These are phyloP conservation scores for Plectropomus leopardus DNA, from an alignment of 2,113 vertebrate genomes.

Conservation along the genomic window DNA sequence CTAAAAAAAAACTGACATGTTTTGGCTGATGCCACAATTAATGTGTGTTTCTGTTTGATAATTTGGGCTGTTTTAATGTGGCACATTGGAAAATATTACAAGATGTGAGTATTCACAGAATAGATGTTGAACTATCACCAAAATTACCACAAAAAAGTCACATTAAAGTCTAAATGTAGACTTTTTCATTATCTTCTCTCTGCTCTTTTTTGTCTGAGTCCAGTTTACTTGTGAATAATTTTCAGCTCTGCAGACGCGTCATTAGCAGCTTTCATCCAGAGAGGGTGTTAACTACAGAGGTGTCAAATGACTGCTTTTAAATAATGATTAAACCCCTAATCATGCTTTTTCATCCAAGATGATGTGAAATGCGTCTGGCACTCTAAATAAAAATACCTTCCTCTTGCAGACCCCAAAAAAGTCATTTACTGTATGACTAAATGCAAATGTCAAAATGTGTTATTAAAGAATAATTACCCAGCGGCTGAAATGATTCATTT, in stretches of 20 bases:
- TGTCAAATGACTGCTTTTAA: constrained; percentile 29
- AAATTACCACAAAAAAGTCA: not conserved
- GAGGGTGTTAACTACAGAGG: constrained; percentile 27
- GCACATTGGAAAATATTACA: not conserved
- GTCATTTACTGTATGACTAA: constrained; percentile 19
- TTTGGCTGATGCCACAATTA: not conserved
- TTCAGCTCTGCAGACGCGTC: constrained; percentile 28
- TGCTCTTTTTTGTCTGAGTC: constrained; percentile 1
- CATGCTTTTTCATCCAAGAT: constrained; percentile 24
- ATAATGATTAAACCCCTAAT: not conserved
- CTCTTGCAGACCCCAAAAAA: not conserved
- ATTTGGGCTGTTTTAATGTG: not conserved
- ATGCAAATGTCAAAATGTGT: constrained; percentile 45
- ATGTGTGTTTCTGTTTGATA: not conserved
- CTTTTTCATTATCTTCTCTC: not conserved
- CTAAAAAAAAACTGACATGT: no score
- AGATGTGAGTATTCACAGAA: not conserved
- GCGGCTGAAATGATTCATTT: not conserved
- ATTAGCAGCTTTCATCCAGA: constrained; percentile 33
- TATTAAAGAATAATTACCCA: constrained; percentile 15
- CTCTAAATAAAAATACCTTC: not conserved
- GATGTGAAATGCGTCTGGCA: not conserved
- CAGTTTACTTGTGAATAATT: constrained; percentile 10
- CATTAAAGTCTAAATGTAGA: constrained; percentile 10
- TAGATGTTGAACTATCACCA: not conserved